Conservation (phyloP, 2,888 invertebrate genomes). For the Noctua fimbriata region DNA sequence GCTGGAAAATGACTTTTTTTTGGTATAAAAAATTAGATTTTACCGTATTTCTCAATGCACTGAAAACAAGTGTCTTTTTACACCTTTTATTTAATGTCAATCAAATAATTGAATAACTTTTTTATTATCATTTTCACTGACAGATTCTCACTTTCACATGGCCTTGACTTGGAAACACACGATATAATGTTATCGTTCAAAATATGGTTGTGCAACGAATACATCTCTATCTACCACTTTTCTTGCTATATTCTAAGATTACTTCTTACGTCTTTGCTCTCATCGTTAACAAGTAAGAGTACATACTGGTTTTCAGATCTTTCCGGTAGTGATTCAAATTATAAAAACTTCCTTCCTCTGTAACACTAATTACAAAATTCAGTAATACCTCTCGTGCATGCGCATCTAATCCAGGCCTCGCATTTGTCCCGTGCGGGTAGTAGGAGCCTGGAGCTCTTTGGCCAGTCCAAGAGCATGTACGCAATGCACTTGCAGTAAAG, state of each 20-base stretch:
- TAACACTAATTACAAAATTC: background rate
- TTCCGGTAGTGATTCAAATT: too few species aligned
- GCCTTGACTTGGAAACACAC: too few species aligned
- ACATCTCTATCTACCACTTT: background rate
- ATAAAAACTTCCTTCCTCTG: too few species aligned
- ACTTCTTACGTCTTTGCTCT: background rate
- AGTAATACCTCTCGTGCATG: background rate
- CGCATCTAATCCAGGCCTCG: background rate
- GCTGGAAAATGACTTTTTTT: too few species aligned
- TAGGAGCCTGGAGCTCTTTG: background rate
- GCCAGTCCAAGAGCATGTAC: background rate
- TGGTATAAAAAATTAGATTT: background rate
- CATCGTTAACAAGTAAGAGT: background rate
- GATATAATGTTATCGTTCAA: too few species aligned
- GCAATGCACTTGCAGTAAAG: constrained; percentile 10
- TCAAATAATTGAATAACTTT: too few species aligned
- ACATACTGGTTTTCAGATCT: background rate
- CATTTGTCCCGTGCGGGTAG: background rate
- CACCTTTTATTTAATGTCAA: too few species aligned
- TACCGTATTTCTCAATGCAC: too few species aligned
- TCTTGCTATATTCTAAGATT: background rate
- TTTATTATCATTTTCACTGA: too few species aligned
- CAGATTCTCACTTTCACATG: too few species aligned
- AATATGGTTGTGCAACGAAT: background rate
- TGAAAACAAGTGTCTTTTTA: too few species aligned